These are phyloP conservation scores for Leucophenga montana DNA, from an alignment of 2,888 invertebrate species.

Conservation along the genomic window DNA sequence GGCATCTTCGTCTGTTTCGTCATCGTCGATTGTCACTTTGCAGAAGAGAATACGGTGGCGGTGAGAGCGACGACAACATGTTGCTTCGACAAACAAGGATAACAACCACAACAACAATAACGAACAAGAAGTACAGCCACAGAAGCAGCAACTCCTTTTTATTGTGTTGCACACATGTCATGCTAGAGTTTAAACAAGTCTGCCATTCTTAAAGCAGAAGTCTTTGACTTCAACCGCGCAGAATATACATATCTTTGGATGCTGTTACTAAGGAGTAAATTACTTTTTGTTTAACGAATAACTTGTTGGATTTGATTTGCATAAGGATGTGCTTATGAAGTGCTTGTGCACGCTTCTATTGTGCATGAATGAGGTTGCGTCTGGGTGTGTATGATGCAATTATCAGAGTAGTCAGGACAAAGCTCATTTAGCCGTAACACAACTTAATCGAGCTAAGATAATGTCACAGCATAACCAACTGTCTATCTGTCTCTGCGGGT, in stretches of 20 bases:
- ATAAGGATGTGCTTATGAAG: conserved; percentile 64
- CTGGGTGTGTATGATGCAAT: not conserved
- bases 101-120: conserved; percentile 3
- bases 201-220: not conserved
- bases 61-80: conserved; percentile 7
- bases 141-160: no score
- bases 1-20: not conserved
- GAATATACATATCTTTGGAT: no score
- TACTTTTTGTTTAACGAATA: conserved; percentile 59
- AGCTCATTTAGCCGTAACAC: conserved; percentile 65
- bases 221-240: no score
- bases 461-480: conserved; percentile 49
- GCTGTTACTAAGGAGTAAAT: conserved; percentile 48
- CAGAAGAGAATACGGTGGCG: no score
- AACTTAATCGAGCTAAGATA: conserved; percentile 67
- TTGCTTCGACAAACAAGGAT: conserved; percentile 15
- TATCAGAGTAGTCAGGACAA: conserved; percentile 49
- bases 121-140: not conserved
- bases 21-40: no score
- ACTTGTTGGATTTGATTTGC: conserved; percentile 46
- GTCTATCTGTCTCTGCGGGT: conserved; percentile 1
- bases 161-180: not conserved
- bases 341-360: conserved; percentile 44
- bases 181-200: not conserved
- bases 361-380: not conserved